Evolutionary conservation across 2,113 vertebrate genomes (phyloP).

Genomic region (Ploceus nigricollis): DNA sequence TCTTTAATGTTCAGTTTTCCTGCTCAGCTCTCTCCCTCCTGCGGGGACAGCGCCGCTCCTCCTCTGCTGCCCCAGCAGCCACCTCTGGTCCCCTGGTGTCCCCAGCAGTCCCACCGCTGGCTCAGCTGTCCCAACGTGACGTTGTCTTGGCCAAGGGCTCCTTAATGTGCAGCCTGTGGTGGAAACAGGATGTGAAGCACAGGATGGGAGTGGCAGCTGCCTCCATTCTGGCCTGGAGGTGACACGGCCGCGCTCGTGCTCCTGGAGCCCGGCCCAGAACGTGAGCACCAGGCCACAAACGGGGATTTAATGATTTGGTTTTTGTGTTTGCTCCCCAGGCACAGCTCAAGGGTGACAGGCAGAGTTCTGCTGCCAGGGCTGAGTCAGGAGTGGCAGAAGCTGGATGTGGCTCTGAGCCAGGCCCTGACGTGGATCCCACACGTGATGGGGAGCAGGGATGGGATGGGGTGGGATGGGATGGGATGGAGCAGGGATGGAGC

Average conservation of each 20-base stretch:
- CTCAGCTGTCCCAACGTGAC: not conserved
- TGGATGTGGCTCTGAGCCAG: not conserved
- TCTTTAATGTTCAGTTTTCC: rapidly evolving
- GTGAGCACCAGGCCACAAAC: not conserved
- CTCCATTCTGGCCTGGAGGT: not conserved
- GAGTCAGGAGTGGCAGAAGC: not conserved
- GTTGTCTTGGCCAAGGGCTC: not conserved
- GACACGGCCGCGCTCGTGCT: not conserved
- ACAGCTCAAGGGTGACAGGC: not conserved
- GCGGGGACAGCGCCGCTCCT: not conserved
- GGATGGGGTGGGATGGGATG: not conserved
- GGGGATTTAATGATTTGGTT: too few relatives aligned
- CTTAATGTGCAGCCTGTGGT: not conserved
- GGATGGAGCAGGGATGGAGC: too few relatives aligned
- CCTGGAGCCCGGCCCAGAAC: not conserved
- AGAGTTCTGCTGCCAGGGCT: not conserved
- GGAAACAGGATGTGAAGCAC: constrained; percentile 68
- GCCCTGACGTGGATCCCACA: not conserved
- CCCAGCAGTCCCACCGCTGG: not conserved
- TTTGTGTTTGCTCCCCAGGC: not conserved
- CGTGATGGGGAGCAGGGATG: not conserved
- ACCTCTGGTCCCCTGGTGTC: not conserved
- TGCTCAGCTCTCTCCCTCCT: not conserved
- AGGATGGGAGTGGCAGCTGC: constrained; percentile 43
- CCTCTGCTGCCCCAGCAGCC: not conserved